phyloP scores from a whole-genome alignment of 2,113 vertebrate species.

The Halichoerus grypus region DNA sequence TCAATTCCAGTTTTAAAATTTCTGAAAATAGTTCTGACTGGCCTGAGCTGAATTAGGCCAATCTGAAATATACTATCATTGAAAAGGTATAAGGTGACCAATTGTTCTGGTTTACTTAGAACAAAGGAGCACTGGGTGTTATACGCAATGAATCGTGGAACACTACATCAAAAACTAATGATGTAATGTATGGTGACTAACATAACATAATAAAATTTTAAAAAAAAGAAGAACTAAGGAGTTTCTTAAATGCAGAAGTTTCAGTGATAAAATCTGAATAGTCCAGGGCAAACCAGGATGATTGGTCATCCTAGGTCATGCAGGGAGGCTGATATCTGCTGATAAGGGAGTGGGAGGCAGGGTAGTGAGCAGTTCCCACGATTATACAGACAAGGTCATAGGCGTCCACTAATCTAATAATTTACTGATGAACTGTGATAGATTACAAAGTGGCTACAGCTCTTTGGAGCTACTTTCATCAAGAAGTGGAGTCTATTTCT shows the following conservation, averaged over 20 bases:
- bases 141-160: no score
- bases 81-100: not conserved
- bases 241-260: not conserved
- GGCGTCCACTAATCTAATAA: not conserved
- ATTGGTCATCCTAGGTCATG: not conserved
- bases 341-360: not conserved
- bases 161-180: no score
- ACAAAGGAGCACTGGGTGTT: not conserved
- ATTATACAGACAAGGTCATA: not conserved
- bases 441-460: not conserved
- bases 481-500: constrained; percentile 14
- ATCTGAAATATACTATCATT: not conserved
- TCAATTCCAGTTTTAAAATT: not conserved
- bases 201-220: no score
- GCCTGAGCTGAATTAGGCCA: not conserved
- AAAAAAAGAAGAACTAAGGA: not conserved
- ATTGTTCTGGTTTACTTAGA: not conserved
- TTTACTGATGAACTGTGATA: not conserved
- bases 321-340: not conserved
- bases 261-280: not conserved
- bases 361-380: not conserved
- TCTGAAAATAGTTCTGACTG: constrained; percentile 19
- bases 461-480: not conserved
- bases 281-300: not conserved
- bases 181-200: no score